Evolutionary conservation across 2,797 vertebrate species (phyloP), one percentile per base, ranked within the genome.

Genomic region (Eulemur mongoz): DNA sequence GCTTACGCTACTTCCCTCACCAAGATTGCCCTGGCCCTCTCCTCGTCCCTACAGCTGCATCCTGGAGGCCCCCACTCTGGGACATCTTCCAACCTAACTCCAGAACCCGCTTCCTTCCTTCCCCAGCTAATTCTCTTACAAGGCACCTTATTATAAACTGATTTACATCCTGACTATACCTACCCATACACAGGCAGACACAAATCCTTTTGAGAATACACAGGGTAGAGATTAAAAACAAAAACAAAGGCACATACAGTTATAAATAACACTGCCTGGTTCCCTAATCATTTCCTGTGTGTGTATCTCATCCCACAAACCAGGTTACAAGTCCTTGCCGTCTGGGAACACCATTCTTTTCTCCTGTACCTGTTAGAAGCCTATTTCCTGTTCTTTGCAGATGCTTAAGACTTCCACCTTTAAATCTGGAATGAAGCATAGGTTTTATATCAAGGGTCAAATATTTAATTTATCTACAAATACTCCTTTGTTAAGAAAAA

Each of bases 181-280:
- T 1, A 59, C 45, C 61, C 20, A 27, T 17, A 40, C 27, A 82
- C 15, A 69, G 40, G 96, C 43, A 89, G 89, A 93, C 54, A 88
- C 80, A 54, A 93, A 84, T 65, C 57, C 83, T 93, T 67, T 72
- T 22, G n/a, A 43, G 27, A 94, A 92, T 45, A n/a, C 45, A 82
- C 38, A 65, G 50, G 40, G 50, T 43, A 65, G n/a, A 92, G 70
- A 92, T 82, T 11, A 82, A 65, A 97, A 94, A 69, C 84, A 94
- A 94, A 90, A 94, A 69, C 85, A 94, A 94, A 90, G 38, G 48
- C 27, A 40, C 9, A 70, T 52, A n/a, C 1, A 18, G 57, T 76
- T 82, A 82, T 93, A 95, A 95, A 93, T 75, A 81, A 48, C 54
- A 73, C 59, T 13, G 15, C 48, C n/a, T 48, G 23, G 43, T 63